These are phyloP conservation scores for Columba livia DNA, from an alignment of 2,113 vertebrate genomes.

Conservation along the genomic window DNA sequence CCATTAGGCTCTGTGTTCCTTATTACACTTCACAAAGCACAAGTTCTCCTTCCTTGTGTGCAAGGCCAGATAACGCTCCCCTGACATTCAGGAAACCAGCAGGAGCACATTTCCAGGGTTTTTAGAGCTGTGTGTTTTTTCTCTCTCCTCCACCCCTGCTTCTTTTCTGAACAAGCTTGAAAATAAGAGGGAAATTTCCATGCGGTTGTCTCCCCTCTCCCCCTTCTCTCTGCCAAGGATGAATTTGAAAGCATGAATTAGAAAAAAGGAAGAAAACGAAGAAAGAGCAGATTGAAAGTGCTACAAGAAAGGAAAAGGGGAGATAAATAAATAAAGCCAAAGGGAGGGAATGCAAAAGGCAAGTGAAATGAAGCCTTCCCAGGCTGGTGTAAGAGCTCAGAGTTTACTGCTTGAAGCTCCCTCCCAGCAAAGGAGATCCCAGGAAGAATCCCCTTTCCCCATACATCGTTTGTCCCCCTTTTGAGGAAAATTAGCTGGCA, in stretches of 20 bases:
- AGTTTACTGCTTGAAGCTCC: not conserved
- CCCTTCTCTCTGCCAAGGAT: not conserved
- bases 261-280: not conserved
- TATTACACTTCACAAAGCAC: not conserved
- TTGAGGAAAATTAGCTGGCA: not conserved
- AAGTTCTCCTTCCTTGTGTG: slow-evolving; percentile 11
- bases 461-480: fast-evolving
- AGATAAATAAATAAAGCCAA: not conserved
- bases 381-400: not conserved
- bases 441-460: not conserved
- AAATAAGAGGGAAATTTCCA: not conserved
- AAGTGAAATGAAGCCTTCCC: not conserved
- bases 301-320: not conserved
- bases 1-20: slow-evolving; percentile 39
- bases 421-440: not conserved
- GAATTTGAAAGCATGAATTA: not conserved
- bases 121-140: fast-evolving
- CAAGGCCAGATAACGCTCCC: slow-evolving; percentile 69
- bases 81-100: slow-evolving; percentile 28
- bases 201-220: not conserved
- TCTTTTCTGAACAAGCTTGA: not conserved
- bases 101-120: not conserved
- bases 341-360: not conserved
- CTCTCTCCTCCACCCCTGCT: not conserved
- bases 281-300: not conserved